phyloP scores from a whole-genome alignment of 2,113 vertebrate genomes.

The Pachyramphus minor region DNA sequence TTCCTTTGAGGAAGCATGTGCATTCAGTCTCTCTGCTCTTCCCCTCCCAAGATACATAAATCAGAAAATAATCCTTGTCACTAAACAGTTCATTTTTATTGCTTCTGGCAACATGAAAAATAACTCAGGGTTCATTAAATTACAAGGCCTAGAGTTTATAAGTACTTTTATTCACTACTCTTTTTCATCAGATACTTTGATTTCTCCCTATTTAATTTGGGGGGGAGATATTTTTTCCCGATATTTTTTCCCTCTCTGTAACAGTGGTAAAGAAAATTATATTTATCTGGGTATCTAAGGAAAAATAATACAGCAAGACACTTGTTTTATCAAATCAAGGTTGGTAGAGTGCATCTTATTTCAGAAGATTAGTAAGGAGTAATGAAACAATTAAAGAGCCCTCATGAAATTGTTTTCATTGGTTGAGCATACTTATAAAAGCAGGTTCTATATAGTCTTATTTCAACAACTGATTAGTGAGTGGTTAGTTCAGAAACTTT shows the following conservation, averaged over 20 bases:
- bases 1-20: not conserved
- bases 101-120: not conserved
- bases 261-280: not conserved
- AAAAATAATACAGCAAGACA: not conserved
- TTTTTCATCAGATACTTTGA: not conserved
- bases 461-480: not conserved
- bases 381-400: not conserved
- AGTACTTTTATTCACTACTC: not conserved
- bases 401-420: not conserved
- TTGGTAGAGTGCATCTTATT: not conserved
- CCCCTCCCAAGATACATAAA: not conserved
- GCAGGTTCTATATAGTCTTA: not conserved
- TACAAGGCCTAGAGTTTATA: not conserved
- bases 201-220: not conserved
- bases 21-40: not conserved
- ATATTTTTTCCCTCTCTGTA: fast-evolving
- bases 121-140: not conserved
- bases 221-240: fast-evolving
- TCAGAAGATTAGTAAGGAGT: not conserved
- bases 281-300: not conserved
- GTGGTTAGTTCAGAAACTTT: not conserved
- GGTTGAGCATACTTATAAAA: not conserved
- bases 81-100: not conserved
- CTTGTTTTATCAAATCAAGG: not conserved
- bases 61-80: not conserved